Evolutionary conservation across 2,797 vertebrate species (phyloP), one percentile per base, ranked within the genome.

Genomic region (Gephyroberyx darwinii): DNA sequence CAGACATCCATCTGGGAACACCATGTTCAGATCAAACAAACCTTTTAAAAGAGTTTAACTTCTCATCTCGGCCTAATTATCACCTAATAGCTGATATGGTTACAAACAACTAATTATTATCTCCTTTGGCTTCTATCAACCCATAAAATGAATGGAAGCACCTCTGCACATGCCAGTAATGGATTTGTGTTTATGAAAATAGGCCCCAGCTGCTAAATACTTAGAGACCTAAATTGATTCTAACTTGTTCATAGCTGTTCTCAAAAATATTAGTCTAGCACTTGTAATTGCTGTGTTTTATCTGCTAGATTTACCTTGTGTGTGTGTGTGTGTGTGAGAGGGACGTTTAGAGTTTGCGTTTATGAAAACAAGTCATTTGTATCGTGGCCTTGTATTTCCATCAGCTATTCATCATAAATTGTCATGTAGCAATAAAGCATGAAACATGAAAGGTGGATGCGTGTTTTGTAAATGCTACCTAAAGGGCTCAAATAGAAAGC

Each of bases 91-190:
- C 93, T 94, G 92, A 94, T 95, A 85, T 92, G 88, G 90, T 78
- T 81, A 92, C 93, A 95, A 95, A 95, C 92, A 94, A 94, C 93
- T 95, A 92, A 95, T 95, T 95, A 95, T 94, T 91, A 90, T 94
- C 92, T 93, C 90, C 82, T 94, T 94, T 94, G 89, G 91, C 90
- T 94, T 93, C 91, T 85, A 86, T 90, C 75, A 82, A 82, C 90
- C 84, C 82, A 80, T 77, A 89, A 90, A 89, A 85, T 86, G 85
- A 89, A 91, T 91, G 66, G 75, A 91, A 90, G 85, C 83, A 72
- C 88, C 90, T 93, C 90, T 89, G 89, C 82, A 84, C 89, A 81
- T 82, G 56, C 53, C 75, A 81, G 80, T 85, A 81, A 84, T 84
- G 76, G 70, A 75, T 77, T 74, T 22, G 65, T 77, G 60, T 77